phyloP scores from a whole-genome alignment of 92 coral and sea anemone species.

The Siderastrea siderea region DNA sequence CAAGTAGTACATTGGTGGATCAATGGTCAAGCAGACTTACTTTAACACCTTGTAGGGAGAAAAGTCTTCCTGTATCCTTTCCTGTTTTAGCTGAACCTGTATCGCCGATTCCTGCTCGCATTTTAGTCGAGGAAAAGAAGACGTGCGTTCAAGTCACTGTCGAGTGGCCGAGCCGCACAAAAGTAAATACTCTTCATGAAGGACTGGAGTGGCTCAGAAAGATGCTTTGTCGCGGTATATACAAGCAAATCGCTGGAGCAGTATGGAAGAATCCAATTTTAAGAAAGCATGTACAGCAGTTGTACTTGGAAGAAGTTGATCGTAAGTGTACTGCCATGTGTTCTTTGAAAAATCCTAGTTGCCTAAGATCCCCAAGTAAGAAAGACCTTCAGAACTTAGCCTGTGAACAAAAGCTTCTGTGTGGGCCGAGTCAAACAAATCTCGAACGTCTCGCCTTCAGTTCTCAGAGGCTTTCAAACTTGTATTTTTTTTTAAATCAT shows the following conservation, averaged over 20 bases:
- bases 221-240: conserved; percentile 77
- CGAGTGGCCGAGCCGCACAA: conserved; percentile 69
- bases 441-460: too few relatives aligned
- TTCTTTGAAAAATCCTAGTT: conserved; percentile 48
- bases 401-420: too few relatives aligned
- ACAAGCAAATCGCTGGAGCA: conserved; percentile 77
- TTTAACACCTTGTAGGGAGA: conserved; percentile 48
- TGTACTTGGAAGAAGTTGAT: conserved; percentile 63
- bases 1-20: too few relatives aligned
- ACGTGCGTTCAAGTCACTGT: conserved; percentile 68
- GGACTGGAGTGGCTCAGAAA: conserved; percentile 63
- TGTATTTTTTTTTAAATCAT: too few relatives aligned
- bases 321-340: conserved; percentile 59
- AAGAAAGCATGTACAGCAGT: conserved; percentile 64
- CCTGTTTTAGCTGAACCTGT: conserved; percentile 29
- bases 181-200: conserved; percentile 57
- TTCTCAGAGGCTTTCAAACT: too few relatives aligned
- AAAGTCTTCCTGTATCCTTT: conserved; percentile 24
- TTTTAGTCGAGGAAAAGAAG: conserved; percentile 27
- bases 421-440: too few relatives aligned
- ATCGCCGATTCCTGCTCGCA: conserved; percentile 54
- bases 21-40: not conserved
- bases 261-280: conserved; percentile 68
- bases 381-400: conserved; percentile 53
- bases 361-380: conserved; percentile 52